Evolutionary conservation across 1,140 invertebrate genomes (phyloP).

Genomic region (Sitobion miscanthi): DNA sequence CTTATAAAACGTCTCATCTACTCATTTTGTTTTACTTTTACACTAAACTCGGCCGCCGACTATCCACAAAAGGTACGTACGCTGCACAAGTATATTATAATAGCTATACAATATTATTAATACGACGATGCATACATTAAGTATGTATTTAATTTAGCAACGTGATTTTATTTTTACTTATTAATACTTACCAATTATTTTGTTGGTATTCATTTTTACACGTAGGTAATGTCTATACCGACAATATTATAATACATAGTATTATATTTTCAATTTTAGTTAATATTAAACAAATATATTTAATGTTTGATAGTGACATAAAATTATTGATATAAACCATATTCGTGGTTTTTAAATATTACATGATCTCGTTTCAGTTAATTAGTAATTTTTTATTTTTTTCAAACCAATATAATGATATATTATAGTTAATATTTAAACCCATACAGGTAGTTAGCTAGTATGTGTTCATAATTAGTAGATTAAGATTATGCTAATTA

Average conservation of each 20-base stretch:
- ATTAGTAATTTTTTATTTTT: neutral
- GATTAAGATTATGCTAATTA: neutral
- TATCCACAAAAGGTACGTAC: slow-evolving; percentile 26
- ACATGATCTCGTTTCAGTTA: neutral
- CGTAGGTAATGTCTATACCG: too few relatives aligned
- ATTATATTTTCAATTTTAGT: neutral
- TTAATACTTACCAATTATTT: neutral
- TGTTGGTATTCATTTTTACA: neutral
- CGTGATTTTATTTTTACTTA: neutral
- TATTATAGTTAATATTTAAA: neutral
- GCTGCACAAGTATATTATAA: neutral
- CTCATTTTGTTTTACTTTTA: slow-evolving; percentile 35
- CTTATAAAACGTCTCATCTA: slow-evolving; percentile 44
- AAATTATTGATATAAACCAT: neutral
- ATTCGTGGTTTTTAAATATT: neutral
- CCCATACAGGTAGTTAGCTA: neutral
- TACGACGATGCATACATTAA: neutral
- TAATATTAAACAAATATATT: neutral
- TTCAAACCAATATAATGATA: neutral
- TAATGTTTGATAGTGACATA: neutral
- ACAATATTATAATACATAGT: neutral
- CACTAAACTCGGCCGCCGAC: slow-evolving; percentile 43
- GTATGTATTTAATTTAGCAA: neutral
- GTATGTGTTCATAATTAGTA: neutral
- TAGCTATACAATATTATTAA: neutral